Evolutionary conservation across 2,113 vertebrate genomes (phyloP).

Genomic region (Phycodurus eques): DNA sequence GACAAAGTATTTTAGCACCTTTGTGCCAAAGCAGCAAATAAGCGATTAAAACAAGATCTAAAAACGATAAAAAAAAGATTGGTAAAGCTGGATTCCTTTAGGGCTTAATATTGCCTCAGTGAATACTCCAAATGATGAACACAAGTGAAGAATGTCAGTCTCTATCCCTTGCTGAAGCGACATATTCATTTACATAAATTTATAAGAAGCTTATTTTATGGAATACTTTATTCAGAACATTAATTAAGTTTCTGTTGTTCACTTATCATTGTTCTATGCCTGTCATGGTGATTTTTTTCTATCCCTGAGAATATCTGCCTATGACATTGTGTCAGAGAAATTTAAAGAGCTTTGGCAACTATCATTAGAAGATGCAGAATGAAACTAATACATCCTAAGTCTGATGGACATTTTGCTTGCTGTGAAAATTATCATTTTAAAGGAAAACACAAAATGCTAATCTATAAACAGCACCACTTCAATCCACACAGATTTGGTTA

Average conservation of each 20-base stretch:
- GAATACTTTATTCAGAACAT: constrained; percentile 56
- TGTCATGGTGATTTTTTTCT: constrained; percentile 41
- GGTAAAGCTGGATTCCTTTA: constrained; percentile 51
- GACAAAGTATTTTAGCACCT: constrained; percentile 8
- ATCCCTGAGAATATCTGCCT: constrained; percentile 42
- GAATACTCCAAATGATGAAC: constrained; percentile 50
- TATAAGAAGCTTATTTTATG: constrained; percentile 70
- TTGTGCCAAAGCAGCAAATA: constrained; percentile 40
- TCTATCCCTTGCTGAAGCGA: constrained; percentile 42
- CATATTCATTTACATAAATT: constrained; percentile 71
- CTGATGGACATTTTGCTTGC: constrained; percentile 27
- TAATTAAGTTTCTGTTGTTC: constrained; percentile 62
- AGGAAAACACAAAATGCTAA: constrained; percentile 9
- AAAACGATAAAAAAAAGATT: constrained; percentile 16
- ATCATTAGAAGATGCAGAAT: constrained; percentile 16
- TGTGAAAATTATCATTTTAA: constrained; percentile 13
- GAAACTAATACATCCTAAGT: constrained; percentile 21
- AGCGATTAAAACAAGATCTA: constrained; percentile 46
- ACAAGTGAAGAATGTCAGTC: constrained; percentile 59
- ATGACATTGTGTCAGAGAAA: constrained; percentile 25
- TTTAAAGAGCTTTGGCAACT: constrained; percentile 24
- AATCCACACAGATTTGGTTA: neutral
- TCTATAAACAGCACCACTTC: constrained; percentile 6
- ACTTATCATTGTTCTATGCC: constrained; percentile 40
- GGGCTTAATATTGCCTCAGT: constrained; percentile 34